These are phyloP conservation scores for Oxyruncus cristatus DNA, from an alignment of 2,113 vertebrate species.

Conservation along the genomic window DNA sequence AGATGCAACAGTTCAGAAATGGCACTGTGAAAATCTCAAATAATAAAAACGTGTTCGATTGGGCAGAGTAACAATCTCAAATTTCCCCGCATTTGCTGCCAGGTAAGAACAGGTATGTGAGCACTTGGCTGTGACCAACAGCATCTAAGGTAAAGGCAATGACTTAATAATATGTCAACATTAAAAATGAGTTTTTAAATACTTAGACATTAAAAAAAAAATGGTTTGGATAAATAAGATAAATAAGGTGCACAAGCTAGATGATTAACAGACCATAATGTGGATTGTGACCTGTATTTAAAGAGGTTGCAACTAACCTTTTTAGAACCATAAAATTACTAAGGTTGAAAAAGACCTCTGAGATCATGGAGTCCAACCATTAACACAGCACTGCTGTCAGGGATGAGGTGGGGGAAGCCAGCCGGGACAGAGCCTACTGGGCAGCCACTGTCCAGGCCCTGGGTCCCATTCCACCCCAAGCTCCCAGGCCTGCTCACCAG, in stretches of 20 bases:
- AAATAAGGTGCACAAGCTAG: not conserved
- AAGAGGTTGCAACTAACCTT: not conserved
- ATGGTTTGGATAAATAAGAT: not conserved
- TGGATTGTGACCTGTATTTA: not conserved
- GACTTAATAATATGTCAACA: not conserved
- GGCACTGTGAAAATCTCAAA: not conserved
- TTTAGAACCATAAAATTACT: not conserved
- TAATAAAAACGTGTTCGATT: not conserved
- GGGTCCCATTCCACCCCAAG: fast-evolving
- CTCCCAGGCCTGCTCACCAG: not conserved
- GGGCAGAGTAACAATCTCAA: not conserved
- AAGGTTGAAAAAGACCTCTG: not conserved
- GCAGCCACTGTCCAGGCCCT: not conserved
- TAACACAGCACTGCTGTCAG: not conserved
- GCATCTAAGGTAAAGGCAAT: not conserved
- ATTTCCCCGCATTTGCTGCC: not conserved
- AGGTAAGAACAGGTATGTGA: not conserved
- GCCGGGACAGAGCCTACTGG: not conserved
- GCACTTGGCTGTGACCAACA: not conserved
- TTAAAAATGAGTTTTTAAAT: not conserved
- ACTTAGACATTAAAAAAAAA: not conserved
- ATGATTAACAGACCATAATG: not conserved
- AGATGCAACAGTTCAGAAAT: not conserved
- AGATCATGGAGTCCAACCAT: not conserved
- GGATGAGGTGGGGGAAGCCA: not conserved